Evolutionary conservation across 2,797 vertebrate species (phyloP).

Genomic region (Micropoecilia bifurca): DNA sequence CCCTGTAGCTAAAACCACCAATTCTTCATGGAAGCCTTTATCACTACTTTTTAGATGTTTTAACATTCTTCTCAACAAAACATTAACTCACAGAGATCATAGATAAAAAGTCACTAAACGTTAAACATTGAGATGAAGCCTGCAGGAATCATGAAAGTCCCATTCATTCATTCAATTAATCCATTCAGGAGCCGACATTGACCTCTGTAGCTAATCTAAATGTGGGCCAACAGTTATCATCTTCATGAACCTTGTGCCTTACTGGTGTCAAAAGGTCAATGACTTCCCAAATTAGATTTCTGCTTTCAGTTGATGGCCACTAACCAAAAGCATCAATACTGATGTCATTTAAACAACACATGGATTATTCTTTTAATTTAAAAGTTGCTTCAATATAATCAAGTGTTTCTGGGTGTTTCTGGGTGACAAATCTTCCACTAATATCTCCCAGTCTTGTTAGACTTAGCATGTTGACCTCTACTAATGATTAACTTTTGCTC

Average conservation of each 20-base stretch:
- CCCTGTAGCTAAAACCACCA: neutral
- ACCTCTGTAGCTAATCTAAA: neutral
- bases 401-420: too few relatives aligned
- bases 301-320: neutral
- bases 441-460: conserved; percentile 9
- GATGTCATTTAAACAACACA: neutral
- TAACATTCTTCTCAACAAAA: neutral
- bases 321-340: neutral
- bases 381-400: conserved; percentile 12
- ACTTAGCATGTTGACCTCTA: conserved; percentile 22
- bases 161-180: neutral
- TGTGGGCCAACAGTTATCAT: neutral
- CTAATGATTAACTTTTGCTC: conserved; percentile 40
- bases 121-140: conserved; percentile 3
- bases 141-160: neutral
- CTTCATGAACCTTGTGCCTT: conserved; percentile 1
- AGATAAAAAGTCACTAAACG: neutral
- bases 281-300: neutral
- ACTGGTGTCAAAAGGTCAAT: neutral
- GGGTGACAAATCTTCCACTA: conserved; percentile 3
- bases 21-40: neutral
- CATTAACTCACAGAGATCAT: neutral
- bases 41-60: neutral
- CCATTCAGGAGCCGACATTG: neutral
- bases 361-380: neutral